phyloP scores from a whole-genome alignment of 2,888 invertebrate genomes.

The Drosophila subquinaria region DNA sequence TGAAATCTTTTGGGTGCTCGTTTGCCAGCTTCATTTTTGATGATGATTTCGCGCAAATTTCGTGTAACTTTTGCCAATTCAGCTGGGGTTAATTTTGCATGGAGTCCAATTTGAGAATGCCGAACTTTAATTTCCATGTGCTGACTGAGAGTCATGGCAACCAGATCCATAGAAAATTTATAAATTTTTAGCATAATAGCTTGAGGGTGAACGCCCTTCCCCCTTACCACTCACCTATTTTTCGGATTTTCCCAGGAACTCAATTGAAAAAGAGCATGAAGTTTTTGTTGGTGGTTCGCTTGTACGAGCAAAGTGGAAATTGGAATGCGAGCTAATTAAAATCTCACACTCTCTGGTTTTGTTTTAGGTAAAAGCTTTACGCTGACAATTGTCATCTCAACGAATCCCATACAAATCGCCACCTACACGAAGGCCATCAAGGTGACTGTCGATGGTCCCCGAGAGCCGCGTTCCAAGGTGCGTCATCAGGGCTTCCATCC shows the following conservation, averaged over 20 bases:
- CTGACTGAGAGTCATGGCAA: conserved; percentile 12
- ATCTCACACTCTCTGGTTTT: conserved; percentile 1
- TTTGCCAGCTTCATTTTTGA: conserved; percentile 31
- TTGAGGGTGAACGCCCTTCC: neutral
- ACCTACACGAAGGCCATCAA: conserved; percentile 99
- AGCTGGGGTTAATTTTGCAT: conserved; percentile 23
- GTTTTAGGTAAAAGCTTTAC: conserved; percentile 98
- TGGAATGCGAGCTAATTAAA: conserved; percentile 19
- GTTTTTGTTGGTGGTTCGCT: neutral
- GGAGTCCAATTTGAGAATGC: conserved; percentile 36
- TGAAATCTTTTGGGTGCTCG: conserved; percentile 10
- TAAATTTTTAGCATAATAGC: neutral
- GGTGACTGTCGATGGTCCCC: conserved; percentile 99
- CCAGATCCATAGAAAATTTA: conserved; percentile 58
- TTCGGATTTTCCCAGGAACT: neutral
- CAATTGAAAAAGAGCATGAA: neutral
- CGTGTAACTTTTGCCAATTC: conserved; percentile 1
- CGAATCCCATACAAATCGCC: conserved; percentile 97
- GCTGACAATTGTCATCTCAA: conserved; percentile 97
- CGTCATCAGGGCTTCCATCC: conserved; percentile 95
- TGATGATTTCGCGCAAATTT: conserved; percentile 10
- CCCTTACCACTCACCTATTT: too few species aligned
- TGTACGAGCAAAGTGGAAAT: conserved; percentile 4
- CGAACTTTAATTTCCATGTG: conserved; percentile 21
- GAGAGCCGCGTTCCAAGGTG: conserved; percentile 98